Evolutionary conservation across 2,888 invertebrate species (phyloP).

Genomic region (Periphyllus acericola): DNA sequence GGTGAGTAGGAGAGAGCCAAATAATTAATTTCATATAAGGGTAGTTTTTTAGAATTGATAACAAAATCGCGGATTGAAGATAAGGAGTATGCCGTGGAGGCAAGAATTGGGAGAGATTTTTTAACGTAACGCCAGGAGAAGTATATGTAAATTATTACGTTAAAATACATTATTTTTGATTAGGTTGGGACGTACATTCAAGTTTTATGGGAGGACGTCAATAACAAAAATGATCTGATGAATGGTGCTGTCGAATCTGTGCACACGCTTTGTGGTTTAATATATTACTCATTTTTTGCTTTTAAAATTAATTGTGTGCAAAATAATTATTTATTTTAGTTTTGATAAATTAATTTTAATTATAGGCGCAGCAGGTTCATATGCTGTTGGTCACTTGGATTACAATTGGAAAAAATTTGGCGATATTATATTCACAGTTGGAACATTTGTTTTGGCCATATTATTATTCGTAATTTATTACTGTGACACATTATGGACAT

Average conservation of each 20-base stretch:
- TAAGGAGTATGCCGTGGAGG: no score
- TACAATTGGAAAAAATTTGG: conserved; percentile 63
- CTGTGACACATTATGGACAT: conserved; percentile 74
- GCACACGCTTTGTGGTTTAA: conserved; percentile 61
- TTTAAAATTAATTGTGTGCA: background rate
- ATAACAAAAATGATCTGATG: conserved; percentile 60
- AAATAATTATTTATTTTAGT: conserved; percentile 18
- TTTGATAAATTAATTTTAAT: background rate
- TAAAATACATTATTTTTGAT: background rate
- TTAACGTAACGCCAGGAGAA: no score
- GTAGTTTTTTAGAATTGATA: no score
- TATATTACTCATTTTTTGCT: background rate
- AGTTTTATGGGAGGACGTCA: conserved; percentile 63
- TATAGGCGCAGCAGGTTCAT: conserved; percentile 63
- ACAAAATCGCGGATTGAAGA: no score
- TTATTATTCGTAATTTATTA: conserved; percentile 70
- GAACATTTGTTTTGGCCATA: conserved; percentile 66
- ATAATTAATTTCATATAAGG: no score
- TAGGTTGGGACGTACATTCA: conserved; percentile 63
- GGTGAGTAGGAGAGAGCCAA: no score
- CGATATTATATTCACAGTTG: conserved; percentile 63
- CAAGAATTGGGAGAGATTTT: no score
- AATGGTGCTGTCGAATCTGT: conserved; percentile 63
- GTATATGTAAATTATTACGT: no score
- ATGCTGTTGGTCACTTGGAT: conserved; percentile 59